phyloP scores from a whole-genome alignment of 2,888 invertebrate genomes.

The Drosophila birchii region DNA sequence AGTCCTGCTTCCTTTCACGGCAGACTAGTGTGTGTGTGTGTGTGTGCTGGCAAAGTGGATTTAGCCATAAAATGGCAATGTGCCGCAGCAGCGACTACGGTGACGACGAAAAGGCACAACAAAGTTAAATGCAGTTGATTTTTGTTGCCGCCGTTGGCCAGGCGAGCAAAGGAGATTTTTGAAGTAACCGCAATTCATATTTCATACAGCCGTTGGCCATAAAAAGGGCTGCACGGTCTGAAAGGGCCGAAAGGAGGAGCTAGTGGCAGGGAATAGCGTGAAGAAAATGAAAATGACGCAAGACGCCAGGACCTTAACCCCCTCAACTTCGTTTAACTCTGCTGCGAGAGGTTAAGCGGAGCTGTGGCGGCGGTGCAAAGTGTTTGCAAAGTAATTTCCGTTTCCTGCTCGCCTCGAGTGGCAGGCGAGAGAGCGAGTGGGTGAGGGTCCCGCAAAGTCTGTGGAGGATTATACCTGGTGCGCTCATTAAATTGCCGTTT shows the following conservation, averaged over 20 bases:
- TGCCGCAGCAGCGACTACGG: constrained; percentile 49
- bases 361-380: constrained; percentile 62
- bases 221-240: constrained; percentile 42
- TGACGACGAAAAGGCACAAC: constrained; percentile 63
- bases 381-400: constrained; percentile 80
- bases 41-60: constrained; percentile 68
- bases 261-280: constrained; percentile 55
- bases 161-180: constrained; percentile 51
- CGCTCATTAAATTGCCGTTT: constrained; percentile 50
- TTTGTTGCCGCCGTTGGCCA: constrained; percentile 52
- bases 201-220: constrained; percentile 72
- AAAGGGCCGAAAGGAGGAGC: constrained; percentile 26
- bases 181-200: constrained; percentile 78
- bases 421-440: constrained; percentile 64
- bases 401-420: constrained; percentile 76
- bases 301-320: constrained; percentile 47
- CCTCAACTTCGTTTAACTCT: constrained; percentile 69
- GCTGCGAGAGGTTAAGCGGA: constrained; percentile 39
- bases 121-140: constrained; percentile 76
- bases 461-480: constrained; percentile 42
- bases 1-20: constrained; percentile 22
- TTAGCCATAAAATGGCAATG: constrained; percentile 76
- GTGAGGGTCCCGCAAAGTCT: constrained; percentile 11
- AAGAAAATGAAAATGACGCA: constrained; percentile 73
- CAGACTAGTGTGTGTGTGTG: constrained; percentile 2